Evolutionary conservation across 2,113 vertebrate species (phyloP).

Genomic region (Fulica atra): DNA sequence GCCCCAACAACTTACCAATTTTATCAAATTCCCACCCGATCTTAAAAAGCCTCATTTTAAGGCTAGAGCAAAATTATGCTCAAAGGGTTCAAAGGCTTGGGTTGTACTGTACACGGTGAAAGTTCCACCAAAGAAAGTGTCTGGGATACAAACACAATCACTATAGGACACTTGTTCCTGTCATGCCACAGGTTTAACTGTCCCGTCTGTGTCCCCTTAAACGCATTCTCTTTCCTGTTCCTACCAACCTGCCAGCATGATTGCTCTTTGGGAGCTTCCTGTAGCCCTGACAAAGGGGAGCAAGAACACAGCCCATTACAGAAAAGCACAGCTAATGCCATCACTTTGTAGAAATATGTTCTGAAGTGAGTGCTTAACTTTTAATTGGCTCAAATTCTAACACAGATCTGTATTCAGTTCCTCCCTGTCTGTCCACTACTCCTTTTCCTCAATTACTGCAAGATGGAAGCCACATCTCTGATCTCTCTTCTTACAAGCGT

Average conservation of each 20-base stretch:
- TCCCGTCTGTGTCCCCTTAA: neutral
- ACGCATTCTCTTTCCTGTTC: neutral
- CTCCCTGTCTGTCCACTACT: neutral
- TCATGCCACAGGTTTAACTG: accelerated
- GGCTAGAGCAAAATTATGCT: neutral
- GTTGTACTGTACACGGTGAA: neutral
- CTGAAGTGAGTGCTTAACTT: neutral
- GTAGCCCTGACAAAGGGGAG: neutral
- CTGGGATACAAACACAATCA: neutral
- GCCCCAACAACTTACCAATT: neutral
- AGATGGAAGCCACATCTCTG: neutral
- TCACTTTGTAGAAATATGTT: neutral
- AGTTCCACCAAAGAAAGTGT: neutral
- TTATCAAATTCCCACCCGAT: neutral
- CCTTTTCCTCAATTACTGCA: neutral
- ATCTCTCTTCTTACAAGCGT: neutral
- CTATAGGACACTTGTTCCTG: neutral
- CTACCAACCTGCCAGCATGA: accelerated
- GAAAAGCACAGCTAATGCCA: neutral
- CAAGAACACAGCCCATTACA: neutral
- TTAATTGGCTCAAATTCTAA: neutral
- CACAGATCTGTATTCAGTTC: neutral
- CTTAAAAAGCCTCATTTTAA: constrained; percentile 3
- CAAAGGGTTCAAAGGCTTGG: neutral
- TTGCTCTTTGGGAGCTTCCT: neutral